Evolutionary conservation across 2,797 vertebrate genomes (phyloP), one percentile per base, ranked within the genome.

Genomic region (Menidia menidia): DNA sequence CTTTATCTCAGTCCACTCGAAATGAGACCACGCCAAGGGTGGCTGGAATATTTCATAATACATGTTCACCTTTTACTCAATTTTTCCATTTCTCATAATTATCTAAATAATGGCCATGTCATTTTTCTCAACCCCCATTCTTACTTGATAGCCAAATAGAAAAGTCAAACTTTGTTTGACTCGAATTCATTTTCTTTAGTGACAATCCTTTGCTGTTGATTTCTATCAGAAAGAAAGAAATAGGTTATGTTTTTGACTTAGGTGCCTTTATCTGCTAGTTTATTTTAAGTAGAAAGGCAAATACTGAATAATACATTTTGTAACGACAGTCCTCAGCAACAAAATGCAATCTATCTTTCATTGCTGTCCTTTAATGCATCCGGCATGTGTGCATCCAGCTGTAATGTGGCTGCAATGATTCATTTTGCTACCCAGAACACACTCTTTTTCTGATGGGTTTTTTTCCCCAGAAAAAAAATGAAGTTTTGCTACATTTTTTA

Each of bases 271-370:
- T 1, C 25, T n/a, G 13, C 64, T 43, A 56, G 52, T 43, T 61
- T 66, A 19, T 61, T 66, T 64, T 56, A 78, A 84, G 78, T 68
- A 59, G 61, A 14, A 68, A 78, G 48, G 63, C 42, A 19, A 62
- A 25, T 25, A 16, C 62, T 86, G 55, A 87, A 72, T 88, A 58
- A 84, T 83, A 51, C 31, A 84, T 75, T 41, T 52, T 39, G 15
- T 44, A 44, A 14, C 43, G 4, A 44, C 47, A 50, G 48, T n/a
- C 30, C 53, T 68, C 1, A 10, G 52, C 19, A 39, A 39, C 35
- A 39, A 39, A 39, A 39, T 39, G 3, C 35, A 39, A 7, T 39
- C 35, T 39, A 7, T 7, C 35, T 39, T 39, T 39, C 63, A 41
- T 31, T 16, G 6, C 39, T 39, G 1, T 65, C 42, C 58, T 63